Evolutionary conservation across 2,888 invertebrate species (phyloP).

Genomic region (Cephus spinipes): DNA sequence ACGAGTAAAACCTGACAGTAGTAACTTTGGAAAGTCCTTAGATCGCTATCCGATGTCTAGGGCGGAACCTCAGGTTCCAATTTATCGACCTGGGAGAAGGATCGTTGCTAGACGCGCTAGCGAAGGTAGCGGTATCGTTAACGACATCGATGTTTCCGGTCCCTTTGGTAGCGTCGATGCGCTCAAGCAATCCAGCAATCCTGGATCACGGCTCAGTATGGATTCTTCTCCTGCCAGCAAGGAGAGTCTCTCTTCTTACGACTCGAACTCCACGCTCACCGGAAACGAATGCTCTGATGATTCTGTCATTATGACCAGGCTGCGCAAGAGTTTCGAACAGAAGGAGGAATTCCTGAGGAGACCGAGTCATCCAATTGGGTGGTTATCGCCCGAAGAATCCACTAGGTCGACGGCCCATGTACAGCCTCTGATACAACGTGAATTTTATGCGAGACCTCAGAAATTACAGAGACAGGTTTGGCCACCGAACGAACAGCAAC

Average conservation of each 20-base stretch:
- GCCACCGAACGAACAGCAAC: slow-evolving; percentile 71
- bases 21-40: slow-evolving; percentile 46
- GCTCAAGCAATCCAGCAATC: slow-evolving; percentile 43
- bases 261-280: slow-evolving; percentile 76
- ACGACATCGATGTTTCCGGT: slow-evolving; percentile 49
- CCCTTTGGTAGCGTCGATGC: slow-evolving; percentile 46
- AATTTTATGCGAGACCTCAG: slow-evolving; percentile 84
- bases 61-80: slow-evolving; percentile 62
- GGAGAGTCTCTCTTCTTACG: slow-evolving; percentile 76
- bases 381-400: slow-evolving; percentile 69
- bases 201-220: slow-evolving; percentile 67
- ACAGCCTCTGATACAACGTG: slow-evolving; percentile 70
- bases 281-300: slow-evolving; percentile 76
- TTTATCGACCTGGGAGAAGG: slow-evolving; percentile 51
- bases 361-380: slow-evolving; percentile 76
- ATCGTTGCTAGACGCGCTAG: slow-evolving; percentile 67
- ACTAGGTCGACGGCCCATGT: slow-evolving; percentile 37
- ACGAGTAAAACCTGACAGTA: slow-evolving; percentile 55
- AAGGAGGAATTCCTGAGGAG: slow-evolving; percentile 89
- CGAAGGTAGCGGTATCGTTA: slow-evolving; percentile 66
- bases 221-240: slow-evolving; percentile 76
- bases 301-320: slow-evolving; percentile 79
- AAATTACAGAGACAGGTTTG: slow-evolving; percentile 79
- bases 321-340: slow-evolving; percentile 87
- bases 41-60: slow-evolving; percentile 57